Conservation (phyloP, 2,113 vertebrate species). For the Todiramphus saurophagus region DNA sequence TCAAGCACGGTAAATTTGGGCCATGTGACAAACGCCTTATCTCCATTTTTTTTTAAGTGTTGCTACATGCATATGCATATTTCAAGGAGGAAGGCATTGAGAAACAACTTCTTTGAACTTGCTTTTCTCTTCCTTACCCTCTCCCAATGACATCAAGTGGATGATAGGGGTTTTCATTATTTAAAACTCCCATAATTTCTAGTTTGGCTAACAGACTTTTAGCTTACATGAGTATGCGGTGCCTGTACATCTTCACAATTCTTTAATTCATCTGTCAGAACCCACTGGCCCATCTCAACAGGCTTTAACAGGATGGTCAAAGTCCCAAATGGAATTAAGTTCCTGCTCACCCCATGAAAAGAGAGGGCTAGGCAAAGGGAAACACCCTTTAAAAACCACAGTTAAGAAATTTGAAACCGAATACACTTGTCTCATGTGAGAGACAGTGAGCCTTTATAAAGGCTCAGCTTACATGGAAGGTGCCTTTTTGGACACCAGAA, state of each 20-base stretch:
- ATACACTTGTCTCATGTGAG: background rate
- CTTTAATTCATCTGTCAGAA: background rate
- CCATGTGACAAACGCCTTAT: background rate
- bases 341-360: background rate
- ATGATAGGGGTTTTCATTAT: background rate
- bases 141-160: background rate
- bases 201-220: background rate
- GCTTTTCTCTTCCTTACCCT: background rate
- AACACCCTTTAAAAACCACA: background rate
- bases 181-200: background rate
- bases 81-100: background rate
- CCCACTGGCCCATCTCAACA: background rate
- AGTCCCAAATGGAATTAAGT: background rate
- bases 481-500: background rate
- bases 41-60: background rate
- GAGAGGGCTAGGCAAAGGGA: background rate
- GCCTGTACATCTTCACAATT: background rate
- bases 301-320: background rate
- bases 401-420: background rate
- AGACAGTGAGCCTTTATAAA: background rate
- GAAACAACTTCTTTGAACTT: slow-evolving; percentile 1
- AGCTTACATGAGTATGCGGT: background rate
- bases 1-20: background rate
- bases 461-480: background rate
- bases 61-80: background rate